These are phyloP conservation scores for Pelagia noctiluca DNA, from an alignment of 30 jellyfish, hydroid and myxozoan genomes.

Conservation along the genomic window DNA sequence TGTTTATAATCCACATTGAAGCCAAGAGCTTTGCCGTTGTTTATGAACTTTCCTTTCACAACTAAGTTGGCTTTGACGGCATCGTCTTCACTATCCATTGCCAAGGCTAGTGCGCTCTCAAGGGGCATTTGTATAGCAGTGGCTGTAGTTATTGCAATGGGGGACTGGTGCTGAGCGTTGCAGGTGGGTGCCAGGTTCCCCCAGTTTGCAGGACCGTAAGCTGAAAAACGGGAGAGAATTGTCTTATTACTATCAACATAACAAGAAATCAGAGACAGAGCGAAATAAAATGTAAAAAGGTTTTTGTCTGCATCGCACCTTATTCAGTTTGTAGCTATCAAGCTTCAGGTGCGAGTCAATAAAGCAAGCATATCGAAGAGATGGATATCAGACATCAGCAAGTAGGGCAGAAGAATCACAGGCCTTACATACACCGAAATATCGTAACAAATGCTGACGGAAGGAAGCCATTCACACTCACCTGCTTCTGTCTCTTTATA, in stretches of 20 bases:
- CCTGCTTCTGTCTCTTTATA: constrained; percentile 32
- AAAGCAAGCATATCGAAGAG: too few relatives aligned
- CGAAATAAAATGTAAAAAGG: too few relatives aligned
- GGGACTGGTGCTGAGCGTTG: constrained; percentile 83
- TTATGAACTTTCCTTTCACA: constrained; percentile 79
- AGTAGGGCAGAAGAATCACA: too few relatives aligned
- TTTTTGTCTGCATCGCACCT: too few relatives aligned
- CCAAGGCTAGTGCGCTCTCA: constrained; percentile 27
- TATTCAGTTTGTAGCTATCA: too few relatives aligned
- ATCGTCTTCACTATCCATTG: constrained; percentile 35
- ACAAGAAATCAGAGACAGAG: too few relatives aligned
- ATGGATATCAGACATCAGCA: too few relatives aligned
- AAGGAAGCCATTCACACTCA: not conserved
- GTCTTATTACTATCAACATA: too few relatives aligned
- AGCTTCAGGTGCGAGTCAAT: too few relatives aligned
- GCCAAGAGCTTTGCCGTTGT: constrained; percentile 97
- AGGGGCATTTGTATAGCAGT: constrained; percentile 34
- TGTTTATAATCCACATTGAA: constrained; percentile 58
- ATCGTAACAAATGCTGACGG: not conserved
- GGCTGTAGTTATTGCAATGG: constrained; percentile 73
- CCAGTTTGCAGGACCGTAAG: constrained; percentile 97
- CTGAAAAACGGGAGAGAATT: constrained; percentile 54
- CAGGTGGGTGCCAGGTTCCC: constrained; percentile 70
- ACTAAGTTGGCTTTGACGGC: constrained; percentile 16
- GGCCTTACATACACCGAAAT: too few relatives aligned